A percentile compares a stretch with the other conserved stretches of the same genome.
Evolutionary conservation across 2,113 vertebrate species (phyloP).

Genomic region (Pristiophorus japonicus): DNA sequence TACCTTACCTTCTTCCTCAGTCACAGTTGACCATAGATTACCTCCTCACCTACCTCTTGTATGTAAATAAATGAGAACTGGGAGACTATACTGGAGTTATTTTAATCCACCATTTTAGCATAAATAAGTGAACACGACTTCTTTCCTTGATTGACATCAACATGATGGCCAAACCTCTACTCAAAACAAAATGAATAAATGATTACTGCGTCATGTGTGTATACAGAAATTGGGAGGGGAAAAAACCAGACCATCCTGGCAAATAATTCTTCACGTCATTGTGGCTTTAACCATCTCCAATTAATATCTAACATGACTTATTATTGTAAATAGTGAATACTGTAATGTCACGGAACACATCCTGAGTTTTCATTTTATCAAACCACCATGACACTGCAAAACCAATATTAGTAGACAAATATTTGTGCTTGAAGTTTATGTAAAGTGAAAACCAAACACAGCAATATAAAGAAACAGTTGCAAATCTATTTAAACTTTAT

Average conservation of each 20-base stretch:
- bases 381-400: background rate
- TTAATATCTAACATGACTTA: background rate
- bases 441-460: background rate
- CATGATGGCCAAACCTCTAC: background rate
- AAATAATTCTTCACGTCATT: background rate
- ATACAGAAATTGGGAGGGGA: background rate
- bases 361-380: background rate
- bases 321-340: background rate
- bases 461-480: background rate
- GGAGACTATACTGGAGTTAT: background rate
- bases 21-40: background rate
- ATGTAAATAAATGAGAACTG: background rate
- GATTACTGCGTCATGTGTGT: background rate
- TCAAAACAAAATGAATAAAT: background rate
- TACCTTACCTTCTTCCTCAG: background rate
- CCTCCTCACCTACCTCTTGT: background rate
- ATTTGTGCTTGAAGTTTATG: background rate
- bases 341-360: background rate
- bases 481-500: conserved; percentile 3
- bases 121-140: background rate
- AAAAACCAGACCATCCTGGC: background rate
- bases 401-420: background rate
- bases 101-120: background rate
- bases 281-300: background rate
- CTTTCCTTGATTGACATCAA: background rate